Evolutionary conservation across 2,113 vertebrate species (phyloP), one percentile per base, ranked within the genome.

Genomic region (Myotis brandtii): DNA sequence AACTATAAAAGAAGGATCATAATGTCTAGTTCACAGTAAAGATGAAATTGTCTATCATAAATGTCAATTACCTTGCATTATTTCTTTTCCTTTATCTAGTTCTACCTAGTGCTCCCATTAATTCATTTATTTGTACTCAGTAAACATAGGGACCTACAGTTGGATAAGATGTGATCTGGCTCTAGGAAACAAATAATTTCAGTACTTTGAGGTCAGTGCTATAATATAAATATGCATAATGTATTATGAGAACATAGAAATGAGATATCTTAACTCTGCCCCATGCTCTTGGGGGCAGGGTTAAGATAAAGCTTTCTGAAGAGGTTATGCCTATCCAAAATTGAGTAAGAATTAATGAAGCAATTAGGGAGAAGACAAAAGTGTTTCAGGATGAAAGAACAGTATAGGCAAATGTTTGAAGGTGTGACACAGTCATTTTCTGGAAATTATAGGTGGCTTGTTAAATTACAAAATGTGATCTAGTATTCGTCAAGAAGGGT

Each of bases 301-400:
- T 37, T 86, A 83, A 81, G 72, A 84, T 32, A 88, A 69, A n/a
- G n/a, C 48, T 90, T 82, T 79, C 46, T 86, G 30, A 66, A 75
- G 73, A 72, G 13, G 9, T 69, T 86, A 67, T 56, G 16, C 20
- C 69, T 80, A 40, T 13, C 27, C 46, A 79, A 92, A 70, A 73
- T 59, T 96, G 64, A 86, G 69, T 70, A 88, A 79, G 52, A 90
- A 59, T 73, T 87, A 76, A 69, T 84, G 43, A 89, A 94, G 62
- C 72, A 94, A 32, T 66, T 84, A 43, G 2, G 13, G 79, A 17
- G 21, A 86, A 91, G 72, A 81, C 30, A 81, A 27, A 27, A 32
- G 8, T 87, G 16, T 81, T 89, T 7, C 4, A 62, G 75, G 54
- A 27, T 62, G 23, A 93, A 93, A 75, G 73, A 86, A 82, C 27